Base-by-base conservation (phyloP, 2,888 invertebrate species). In the Drosophila macrospina region DNA sequence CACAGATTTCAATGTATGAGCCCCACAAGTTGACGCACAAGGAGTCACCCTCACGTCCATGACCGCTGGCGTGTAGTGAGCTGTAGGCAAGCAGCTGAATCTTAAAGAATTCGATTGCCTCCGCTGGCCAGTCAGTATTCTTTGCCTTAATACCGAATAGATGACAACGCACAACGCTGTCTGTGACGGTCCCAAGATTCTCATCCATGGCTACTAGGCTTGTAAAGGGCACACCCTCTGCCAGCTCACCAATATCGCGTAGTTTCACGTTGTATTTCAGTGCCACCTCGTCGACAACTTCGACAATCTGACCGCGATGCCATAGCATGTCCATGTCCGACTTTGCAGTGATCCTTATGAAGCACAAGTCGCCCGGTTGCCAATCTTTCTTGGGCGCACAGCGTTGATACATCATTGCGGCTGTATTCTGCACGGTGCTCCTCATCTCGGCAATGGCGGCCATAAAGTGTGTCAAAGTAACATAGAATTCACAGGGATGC, bases 91-190 rank as follows among this genome's bases (percentile, higher is more conserved):
- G 91, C 1, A 95, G 89, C 2, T 94, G 91, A 11, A 94, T 93
- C 44, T 92, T 92, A 1, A 96, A 93, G 72, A 93, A 94, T 70
- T 95, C 94, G 28, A 94, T 94, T 0, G 96, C 78, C 3, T 87
- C 78, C 8, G 70, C 57, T 0, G 90, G 81, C 92, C 92, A 92
- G 5, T 93, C 93, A 0, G 94, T 95, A 0, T 95, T 95, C 0
- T 96, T 95, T 0, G 97, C 95, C 24, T 93, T 91, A 8, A 97
- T 93, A 16, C 95, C 95, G 1, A 94, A 94, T 51, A 97, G 89
- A 87, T 95, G 95, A 69, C 97, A 95, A 74, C 94, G 94, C 20
- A 95, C 92, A 0, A 94, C 94, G 0, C 94, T 94, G 64, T 94
- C 93, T 0, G 94, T 93, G 0, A 93, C 90, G 0, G 90, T 89